phyloP scores from a whole-genome alignment of 2,888 invertebrate genomes.

The Autographa gamma region DNA sequence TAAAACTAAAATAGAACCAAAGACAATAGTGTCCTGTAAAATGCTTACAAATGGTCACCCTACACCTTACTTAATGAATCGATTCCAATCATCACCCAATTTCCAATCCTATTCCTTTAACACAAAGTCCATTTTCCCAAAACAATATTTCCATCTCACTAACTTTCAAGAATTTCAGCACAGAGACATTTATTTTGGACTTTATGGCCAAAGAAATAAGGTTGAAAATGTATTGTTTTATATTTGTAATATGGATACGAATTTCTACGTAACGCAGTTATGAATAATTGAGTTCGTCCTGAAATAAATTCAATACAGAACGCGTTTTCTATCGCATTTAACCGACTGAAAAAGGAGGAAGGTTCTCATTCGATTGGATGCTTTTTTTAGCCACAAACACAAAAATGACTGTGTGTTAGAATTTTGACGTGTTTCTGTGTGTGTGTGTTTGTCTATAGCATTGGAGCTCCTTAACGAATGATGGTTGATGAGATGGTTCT shows the following conservation, averaged over 20 bases:
- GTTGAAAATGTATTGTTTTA: slow-evolving; percentile 5
- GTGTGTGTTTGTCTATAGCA: too few species aligned
- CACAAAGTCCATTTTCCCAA: slow-evolving; percentile 13
- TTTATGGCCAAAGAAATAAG: accelerated
- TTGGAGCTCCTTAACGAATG: too few species aligned
- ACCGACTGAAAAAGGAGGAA: too few species aligned
- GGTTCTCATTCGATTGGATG: too few species aligned
- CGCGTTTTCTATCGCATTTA: not conserved
- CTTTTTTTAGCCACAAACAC: too few species aligned
- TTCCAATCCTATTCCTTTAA: slow-evolving; percentile 5
- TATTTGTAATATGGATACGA: slow-evolving; percentile 11
- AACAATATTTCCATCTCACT: slow-evolving; percentile 7
- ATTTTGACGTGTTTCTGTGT: too few species aligned
- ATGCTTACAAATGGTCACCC: slow-evolving; percentile 25
- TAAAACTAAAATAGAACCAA: too few species aligned
- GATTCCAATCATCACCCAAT: slow-evolving; percentile 25
- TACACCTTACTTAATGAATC: slow-evolving; percentile 39
- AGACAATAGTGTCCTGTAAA: slow-evolving; percentile 19
- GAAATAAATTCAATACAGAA: slow-evolving; percentile 54
- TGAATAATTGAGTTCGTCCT: slow-evolving; percentile 39
- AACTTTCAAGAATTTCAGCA: slow-evolving; percentile 30
- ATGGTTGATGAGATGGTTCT: too few species aligned
- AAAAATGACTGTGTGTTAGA: too few species aligned
- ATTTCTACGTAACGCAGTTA: slow-evolving; percentile 48
- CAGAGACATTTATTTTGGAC: slow-evolving; percentile 10